Conservation (phyloP, 1,140 invertebrate species). For the Gonioctena quinquepunctata region DNA sequence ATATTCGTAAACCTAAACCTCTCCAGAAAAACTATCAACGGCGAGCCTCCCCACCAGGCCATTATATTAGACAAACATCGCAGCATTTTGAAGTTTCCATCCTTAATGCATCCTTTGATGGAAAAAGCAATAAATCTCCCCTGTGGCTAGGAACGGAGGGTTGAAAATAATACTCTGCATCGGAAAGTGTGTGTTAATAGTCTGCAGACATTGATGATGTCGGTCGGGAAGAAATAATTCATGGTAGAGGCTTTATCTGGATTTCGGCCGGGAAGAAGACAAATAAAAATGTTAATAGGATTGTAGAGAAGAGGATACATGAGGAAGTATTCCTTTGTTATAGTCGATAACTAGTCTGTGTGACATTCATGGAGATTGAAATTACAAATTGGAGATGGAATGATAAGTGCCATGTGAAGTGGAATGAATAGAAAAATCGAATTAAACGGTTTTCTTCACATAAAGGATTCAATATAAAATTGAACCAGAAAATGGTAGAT, state of each 20-base stretch:
- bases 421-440: too few relatives aligned
- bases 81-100: constrained; percentile 7
- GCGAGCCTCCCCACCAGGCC: not conserved
- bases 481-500: too few relatives aligned
- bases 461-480: too few relatives aligned
- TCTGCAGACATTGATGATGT: constrained; percentile 7
- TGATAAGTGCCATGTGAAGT: too few relatives aligned
- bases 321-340: too few relatives aligned
- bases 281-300: not conserved
- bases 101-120: constrained; percentile 10
- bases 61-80: not conserved
- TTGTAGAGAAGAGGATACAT: not conserved
- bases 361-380: too few relatives aligned
- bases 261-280: not conserved
- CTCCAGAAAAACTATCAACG: too few relatives aligned
- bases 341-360: too few relatives aligned
- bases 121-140: constrained; percentile 7
- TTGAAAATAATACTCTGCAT: not conserved
- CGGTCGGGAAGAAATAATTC: constrained; percentile 3
- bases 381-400: too few relatives aligned
- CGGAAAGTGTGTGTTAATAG: not conserved
- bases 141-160: not conserved
- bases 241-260: not conserved
- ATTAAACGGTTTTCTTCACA: too few relatives aligned
- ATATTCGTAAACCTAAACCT: too few relatives aligned